Evolutionary conservation across 2,113 vertebrate genomes (phyloP).

Genomic region (Nematolebias whitei): DNA sequence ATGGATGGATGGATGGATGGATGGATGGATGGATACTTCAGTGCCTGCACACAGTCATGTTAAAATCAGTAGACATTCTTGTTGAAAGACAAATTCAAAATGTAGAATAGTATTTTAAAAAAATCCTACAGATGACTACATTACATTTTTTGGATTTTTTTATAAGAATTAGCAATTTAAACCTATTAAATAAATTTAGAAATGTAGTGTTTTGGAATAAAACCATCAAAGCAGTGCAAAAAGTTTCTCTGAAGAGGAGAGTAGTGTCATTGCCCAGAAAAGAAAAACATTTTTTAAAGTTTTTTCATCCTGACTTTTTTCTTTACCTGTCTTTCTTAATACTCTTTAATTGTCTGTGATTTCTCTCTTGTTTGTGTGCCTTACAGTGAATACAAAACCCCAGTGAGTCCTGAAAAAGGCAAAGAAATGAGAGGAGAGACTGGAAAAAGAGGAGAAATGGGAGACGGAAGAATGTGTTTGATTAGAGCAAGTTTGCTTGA

Average conservation of each 20-base stretch:
- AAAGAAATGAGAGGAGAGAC: conserved; percentile 49
- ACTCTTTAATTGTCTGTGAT: conserved; percentile 79
- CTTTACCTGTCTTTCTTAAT: conserved; percentile 82
- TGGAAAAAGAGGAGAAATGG: conserved; percentile 41
- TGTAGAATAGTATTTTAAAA: neutral
- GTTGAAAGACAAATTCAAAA: neutral
- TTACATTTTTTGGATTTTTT: neutral
- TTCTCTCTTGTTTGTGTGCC: conserved; percentile 77
- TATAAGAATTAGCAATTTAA: neutral
- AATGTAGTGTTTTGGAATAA: neutral
- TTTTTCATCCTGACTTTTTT: conserved; percentile 55
- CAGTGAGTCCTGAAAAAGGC: conserved; percentile 62
- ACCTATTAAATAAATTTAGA: neutral
- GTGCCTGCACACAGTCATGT: neutral
- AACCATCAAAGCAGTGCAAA: neutral
- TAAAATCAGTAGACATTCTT: neutral
- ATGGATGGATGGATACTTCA: no score
- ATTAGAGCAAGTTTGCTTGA: conserved; percentile 76
- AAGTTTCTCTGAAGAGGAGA: neutral
- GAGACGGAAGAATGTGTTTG: conserved; percentile 81
- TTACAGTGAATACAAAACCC: conserved; percentile 70
- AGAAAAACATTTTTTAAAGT: conserved; percentile 55
- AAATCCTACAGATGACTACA: no score
- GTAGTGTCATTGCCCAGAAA: conserved; percentile 5
- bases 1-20: no score